Evolutionary conservation across 2,888 invertebrate genomes (phyloP), one percentile per base, ranked within the genome.

Genomic region (Drosophila dives): DNA sequence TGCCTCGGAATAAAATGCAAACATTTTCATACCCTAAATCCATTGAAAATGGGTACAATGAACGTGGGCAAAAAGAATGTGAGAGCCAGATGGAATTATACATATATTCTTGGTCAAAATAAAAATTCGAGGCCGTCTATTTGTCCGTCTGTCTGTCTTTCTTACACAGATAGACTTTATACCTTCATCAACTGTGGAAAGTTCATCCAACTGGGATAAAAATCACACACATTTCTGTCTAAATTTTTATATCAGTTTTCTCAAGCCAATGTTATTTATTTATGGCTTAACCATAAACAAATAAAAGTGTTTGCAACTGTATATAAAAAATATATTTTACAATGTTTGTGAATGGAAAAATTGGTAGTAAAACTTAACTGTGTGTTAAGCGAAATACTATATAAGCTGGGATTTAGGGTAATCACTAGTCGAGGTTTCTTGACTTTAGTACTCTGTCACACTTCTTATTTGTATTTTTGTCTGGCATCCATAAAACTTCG

Each of bases 1-100:
- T 83, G 72, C 61, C 62, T 36, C 68, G 49, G 62, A 72, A 72
- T 72, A 66, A 85, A 83, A 83, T 73, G 77, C 81, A 84, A 82
- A 74, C 82, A 77, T 86, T 81, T 77, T 73, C 4, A 23, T 45
- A 45, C 45, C 45, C 45, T 15, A 23, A 15, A 45, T 26, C 45
- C 15, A 45, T 45, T 15, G 23, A 23, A 23, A 4, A 23, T 45
- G 45, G 45, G 4, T 15, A 23, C 23, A 45, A 15, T 15, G 23
- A 45, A 45, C 15, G 15, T 45, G 8, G 8, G 45, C 45, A 23
- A 23, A 15, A 15, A 23, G 12, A 12, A 23, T 20, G 45, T 45
- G 45, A 6, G 15, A 23, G 15, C 15, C 45, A 23, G 45, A 8
- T 8, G 23, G 23, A 45, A 23, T 15, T 45, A 2, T 23, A 8